phyloP scores from a whole-genome alignment of 2,888 invertebrate species.

The Cheilosia grossa region DNA sequence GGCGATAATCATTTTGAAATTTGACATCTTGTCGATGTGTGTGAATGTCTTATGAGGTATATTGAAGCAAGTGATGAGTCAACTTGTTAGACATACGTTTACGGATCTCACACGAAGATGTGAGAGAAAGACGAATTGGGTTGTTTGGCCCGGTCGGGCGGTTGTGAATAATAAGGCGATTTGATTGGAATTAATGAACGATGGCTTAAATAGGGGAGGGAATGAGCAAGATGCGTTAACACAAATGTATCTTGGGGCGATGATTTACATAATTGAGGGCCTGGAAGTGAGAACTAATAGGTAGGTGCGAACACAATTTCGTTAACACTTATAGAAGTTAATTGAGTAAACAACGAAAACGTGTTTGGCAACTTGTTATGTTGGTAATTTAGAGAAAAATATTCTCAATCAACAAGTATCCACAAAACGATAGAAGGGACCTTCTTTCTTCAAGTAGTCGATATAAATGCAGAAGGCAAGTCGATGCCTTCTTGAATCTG shows the following conservation, averaged over 20 bases:
- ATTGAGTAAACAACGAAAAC: not conserved
- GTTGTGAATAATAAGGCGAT: constrained; percentile 22
- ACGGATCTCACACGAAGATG: constrained; percentile 32
- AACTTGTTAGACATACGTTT: constrained; percentile 13
- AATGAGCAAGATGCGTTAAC: constrained; percentile 1
- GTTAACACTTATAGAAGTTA: not conserved
- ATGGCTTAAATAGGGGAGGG: not conserved
- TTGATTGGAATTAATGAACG: constrained; percentile 40
- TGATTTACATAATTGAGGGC: constrained; percentile 25
- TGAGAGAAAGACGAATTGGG: constrained; percentile 12
- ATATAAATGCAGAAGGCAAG: too few species aligned
- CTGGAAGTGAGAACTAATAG: not conserved
- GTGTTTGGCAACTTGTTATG: not conserved
- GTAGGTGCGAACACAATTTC: not conserved
- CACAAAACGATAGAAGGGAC: too few species aligned
- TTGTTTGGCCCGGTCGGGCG: not conserved
- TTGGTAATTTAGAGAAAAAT: too few species aligned
- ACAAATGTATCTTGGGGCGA: constrained; percentile 11
- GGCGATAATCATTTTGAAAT: constrained; percentile 53
- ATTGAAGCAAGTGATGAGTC: constrained; percentile 33
- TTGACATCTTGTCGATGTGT: constrained; percentile 27
- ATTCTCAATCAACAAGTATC: too few species aligned
- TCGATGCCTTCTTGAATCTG: too few species aligned
- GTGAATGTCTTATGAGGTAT: not conserved
- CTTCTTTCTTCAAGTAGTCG: too few species aligned